Conservation (phyloP, 2,113 vertebrate species). For the Thunnus maccoyii region DNA sequence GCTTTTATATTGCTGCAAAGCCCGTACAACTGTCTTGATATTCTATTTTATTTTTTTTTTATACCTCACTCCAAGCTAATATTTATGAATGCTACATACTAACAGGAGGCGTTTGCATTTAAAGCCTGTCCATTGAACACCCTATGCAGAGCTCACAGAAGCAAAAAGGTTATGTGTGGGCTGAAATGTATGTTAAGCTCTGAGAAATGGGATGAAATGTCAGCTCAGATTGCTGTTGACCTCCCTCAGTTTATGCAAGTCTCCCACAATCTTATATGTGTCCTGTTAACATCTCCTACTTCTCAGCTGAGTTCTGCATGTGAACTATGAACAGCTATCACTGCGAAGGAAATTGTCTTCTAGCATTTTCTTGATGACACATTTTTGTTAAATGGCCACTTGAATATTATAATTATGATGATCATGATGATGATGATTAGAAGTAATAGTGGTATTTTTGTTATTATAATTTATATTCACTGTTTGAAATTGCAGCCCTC, state of each 20-base stretch:
- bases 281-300: slow-evolving; percentile 44
- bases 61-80: slow-evolving; percentile 14
- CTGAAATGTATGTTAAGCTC: slow-evolving; percentile 63
- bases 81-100: slow-evolving; percentile 56
- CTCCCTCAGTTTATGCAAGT: slow-evolving; percentile 52
- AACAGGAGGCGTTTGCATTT: slow-evolving; percentile 43
- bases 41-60: slow-evolving; percentile 12
- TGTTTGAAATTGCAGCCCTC: slow-evolving; percentile 37
- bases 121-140: slow-evolving; percentile 28
- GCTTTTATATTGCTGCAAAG: background rate
- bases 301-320: slow-evolving; percentile 16
- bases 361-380: slow-evolving; percentile 34
- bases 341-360: slow-evolving; percentile 30
- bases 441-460: slow-evolving; percentile 42
- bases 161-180: slow-evolving; percentile 70
- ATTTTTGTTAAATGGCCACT: slow-evolving; percentile 35
- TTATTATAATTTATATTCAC: slow-evolving; percentile 31
- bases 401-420: slow-evolving; percentile 48
- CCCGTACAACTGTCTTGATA: slow-evolving; percentile 5
- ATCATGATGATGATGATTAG: slow-evolving; percentile 41
- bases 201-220: slow-evolving; percentile 71
- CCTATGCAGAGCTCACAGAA: slow-evolving; percentile 27
- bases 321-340: slow-evolving; percentile 26
- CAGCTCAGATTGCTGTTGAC: slow-evolving; percentile 63
- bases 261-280: slow-evolving; percentile 45